Evolutionary conservation across 2,888 invertebrate species (phyloP), one percentile per base, ranked within the genome.

Genomic region (Idaea biselata): DNA sequence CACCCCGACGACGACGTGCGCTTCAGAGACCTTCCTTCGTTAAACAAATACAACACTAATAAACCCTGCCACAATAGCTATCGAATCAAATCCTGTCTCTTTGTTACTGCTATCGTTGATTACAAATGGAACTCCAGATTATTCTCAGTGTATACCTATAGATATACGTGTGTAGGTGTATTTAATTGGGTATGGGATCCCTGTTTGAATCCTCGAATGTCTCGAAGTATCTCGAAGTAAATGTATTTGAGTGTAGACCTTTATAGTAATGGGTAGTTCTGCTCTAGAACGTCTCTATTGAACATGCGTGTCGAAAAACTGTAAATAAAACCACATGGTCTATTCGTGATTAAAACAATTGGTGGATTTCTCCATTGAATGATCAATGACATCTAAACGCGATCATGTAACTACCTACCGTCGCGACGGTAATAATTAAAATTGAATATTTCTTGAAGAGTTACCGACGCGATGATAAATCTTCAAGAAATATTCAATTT

Each of bases 11-110:
- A 25, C 25, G 25, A 25, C 65, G 64, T 44, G 44, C 44, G 67
- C 59, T 60, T 64, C 63, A 62, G 32, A 66, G 58, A 62, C 54
- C 44, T 33, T 53, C 53, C 53, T 17, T 18, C 59, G 59, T 76
- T 75, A 72, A 76, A 77, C 79, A 84, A 86, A 86, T 83, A 86
- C 83, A 81, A 75, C 72, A 60, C 75, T 81, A 84, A 84, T 84
- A 83, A 81, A 78, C 79, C 76, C 14, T 11, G 44, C 44, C 14
- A 44, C 44, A 44, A 44, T 44, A 44, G 44, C 44, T 44, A 44
- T 44, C 44, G 44, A 44, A 44, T 44, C 44, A 44, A 44, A 44
- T 14, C 44, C 44, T 44, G 11, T 44, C 44, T 44, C 44, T 44
- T 44, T 44, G 44, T 44, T 44, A 44, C 44, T 44, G 44, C 44